Percentiles rank a stretch among this genome's conserved stretches.
Evolutionary conservation across 2,113 vertebrate genomes (phyloP).

Genomic region (Phaetusa simplex): DNA sequence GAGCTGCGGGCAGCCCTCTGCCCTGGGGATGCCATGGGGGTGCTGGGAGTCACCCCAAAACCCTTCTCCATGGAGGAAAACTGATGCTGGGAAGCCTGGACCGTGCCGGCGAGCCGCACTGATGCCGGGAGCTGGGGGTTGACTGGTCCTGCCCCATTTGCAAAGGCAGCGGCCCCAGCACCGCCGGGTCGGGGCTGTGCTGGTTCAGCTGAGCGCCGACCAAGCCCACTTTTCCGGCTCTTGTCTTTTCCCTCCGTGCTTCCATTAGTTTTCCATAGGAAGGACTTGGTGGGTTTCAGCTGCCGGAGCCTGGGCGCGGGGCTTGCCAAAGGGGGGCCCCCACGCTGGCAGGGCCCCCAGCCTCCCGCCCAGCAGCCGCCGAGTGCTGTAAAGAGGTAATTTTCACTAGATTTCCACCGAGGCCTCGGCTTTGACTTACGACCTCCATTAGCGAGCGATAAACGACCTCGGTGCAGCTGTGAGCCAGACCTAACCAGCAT

Average conservation of each 20-base stretch:
- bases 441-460: background rate
- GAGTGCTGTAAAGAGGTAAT: background rate
- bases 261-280: background rate
- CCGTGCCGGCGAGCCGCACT: rapidly evolving
- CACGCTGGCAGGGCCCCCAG: background rate
- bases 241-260: background rate
- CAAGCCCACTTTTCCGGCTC: background rate
- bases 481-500: background rate
- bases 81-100: background rate
- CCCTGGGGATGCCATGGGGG: rapidly evolving
- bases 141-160: background rate
- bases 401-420: background rate
- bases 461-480: background rate
- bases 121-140: rapidly evolving
- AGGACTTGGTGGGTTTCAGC: rapidly evolving
- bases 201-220: background rate
- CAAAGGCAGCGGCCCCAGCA: background rate
- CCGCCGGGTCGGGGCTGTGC: rapidly evolving
- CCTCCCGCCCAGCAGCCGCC: background rate
- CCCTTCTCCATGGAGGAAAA: background rate
- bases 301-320: background rate
- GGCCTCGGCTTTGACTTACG: background rate
- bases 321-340: background rate
- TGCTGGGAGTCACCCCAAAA: background rate
- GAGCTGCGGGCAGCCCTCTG: background rate